Evolutionary conservation across 2,113 vertebrate species (phyloP).

Genomic region (Rafetus swinhoei): DNA sequence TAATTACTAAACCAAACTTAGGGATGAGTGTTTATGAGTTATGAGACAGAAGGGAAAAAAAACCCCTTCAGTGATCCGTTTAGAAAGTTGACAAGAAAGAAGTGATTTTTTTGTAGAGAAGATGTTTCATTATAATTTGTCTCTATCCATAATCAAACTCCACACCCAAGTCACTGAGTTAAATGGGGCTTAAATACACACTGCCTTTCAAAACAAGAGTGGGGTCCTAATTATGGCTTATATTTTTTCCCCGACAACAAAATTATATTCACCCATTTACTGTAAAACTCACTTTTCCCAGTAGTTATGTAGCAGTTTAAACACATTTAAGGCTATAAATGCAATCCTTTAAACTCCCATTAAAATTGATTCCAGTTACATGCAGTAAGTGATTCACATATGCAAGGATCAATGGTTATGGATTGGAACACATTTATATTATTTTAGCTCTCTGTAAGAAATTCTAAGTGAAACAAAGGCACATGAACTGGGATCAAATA

Average conservation of each 20-base stretch:
- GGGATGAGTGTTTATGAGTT: not conserved
- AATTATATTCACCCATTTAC: not conserved
- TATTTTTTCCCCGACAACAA: not conserved
- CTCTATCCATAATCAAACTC: not conserved
- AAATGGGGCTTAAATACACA: not conserved
- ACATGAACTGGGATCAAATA: not conserved
- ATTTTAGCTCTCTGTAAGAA: not conserved
- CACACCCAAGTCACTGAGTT: not conserved
- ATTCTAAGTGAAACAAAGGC: not conserved
- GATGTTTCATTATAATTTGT: not conserved
- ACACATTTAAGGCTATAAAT: not conserved
- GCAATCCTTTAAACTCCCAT: conserved; percentile 8
- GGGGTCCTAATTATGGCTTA: not conserved
- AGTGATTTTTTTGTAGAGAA: not conserved
- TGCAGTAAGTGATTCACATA: not conserved
- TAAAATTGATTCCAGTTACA: not conserved
- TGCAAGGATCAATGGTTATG: not conserved
- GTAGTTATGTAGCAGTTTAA: not conserved
- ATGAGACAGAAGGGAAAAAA: not conserved
- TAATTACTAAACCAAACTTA: conserved; percentile 44
- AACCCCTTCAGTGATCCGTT: not conserved
- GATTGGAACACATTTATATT: not conserved
- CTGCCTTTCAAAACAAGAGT: not conserved
- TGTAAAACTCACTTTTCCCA: not conserved
- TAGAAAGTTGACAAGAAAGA: not conserved